These are phyloP conservation scores for Petromus typicus DNA, from an alignment of 2,113 vertebrate species.

Conservation along the genomic window DNA sequence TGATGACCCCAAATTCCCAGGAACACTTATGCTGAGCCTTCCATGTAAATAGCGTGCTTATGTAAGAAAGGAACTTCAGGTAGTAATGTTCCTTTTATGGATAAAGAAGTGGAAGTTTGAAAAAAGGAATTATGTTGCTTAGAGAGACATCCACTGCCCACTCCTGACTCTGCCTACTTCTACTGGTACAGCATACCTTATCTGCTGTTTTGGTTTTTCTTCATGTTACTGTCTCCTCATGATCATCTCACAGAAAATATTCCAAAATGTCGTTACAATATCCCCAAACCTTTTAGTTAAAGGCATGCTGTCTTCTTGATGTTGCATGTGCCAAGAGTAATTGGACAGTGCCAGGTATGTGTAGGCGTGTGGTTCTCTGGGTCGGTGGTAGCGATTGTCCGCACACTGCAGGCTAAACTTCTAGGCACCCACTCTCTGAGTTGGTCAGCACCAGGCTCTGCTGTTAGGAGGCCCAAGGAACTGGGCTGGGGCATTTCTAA, in stretches of 20 bases:
- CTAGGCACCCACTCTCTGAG: not conserved
- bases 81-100: conserved; percentile 6
- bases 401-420: not conserved
- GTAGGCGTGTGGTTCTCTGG: not conserved
- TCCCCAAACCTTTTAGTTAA: not conserved
- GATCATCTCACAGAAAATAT: not conserved
- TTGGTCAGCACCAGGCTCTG: accelerated
- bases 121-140: conserved; percentile 39
- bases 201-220: not conserved
- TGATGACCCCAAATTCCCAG: not conserved
- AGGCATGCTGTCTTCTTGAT: not conserved
- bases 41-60: not conserved
- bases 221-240: not conserved
- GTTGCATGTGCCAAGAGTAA: not conserved
- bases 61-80: not conserved
- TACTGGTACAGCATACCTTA: not conserved
- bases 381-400: accelerated
- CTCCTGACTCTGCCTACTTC: not conserved
- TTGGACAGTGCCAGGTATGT: too few species aligned
- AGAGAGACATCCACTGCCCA: not conserved
- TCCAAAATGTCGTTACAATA: not conserved
- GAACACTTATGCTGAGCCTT: not conserved
- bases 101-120: not conserved
- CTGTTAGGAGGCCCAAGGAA: not conserved
- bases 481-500: not conserved